phyloP scores from a whole-genome alignment of 2,113 vertebrate genomes.

The Elephantulus edwardii region DNA sequence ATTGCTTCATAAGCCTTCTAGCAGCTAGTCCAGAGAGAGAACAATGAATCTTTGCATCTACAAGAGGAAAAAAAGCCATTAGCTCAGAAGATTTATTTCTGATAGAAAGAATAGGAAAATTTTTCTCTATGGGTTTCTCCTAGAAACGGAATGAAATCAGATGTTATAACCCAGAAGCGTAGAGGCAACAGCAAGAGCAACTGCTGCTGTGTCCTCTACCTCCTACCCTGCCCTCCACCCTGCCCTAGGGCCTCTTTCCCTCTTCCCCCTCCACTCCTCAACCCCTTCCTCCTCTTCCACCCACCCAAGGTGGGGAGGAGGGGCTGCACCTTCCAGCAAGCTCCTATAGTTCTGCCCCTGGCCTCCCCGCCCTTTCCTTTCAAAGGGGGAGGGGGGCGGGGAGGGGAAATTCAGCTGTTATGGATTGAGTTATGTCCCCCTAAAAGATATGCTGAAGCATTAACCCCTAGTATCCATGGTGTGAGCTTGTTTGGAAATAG shows the following conservation, averaged over 20 bases:
- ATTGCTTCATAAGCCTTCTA: not conserved
- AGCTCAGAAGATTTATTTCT: not conserved
- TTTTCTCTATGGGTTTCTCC: constrained; percentile 1
- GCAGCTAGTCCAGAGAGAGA: not conserved
- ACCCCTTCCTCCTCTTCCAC: no score
- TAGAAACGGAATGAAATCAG: not conserved
- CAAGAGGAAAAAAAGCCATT: not conserved
- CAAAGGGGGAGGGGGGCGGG: no score
- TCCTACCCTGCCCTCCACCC: no score
- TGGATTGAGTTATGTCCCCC: not conserved
- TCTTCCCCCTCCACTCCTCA: no score
- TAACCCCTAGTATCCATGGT: not conserved
- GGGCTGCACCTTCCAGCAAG: no score
- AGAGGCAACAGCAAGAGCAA: no score
- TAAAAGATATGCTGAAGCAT: not conserved
- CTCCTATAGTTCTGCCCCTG: no score
- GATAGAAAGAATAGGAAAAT: not conserved
- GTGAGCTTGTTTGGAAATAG: not conserved
- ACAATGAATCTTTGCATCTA: not conserved
- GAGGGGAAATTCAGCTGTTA: not conserved
- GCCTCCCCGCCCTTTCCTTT: no score
- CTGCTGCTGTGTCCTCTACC: no score
- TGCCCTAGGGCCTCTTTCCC: no score
- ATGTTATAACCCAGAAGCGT: not conserved
- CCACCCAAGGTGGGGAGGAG: no score